These are phyloP conservation scores for Xestia c-nigrum DNA, from an alignment of 2,888 invertebrate genomes.

Conservation along the genomic window DNA sequence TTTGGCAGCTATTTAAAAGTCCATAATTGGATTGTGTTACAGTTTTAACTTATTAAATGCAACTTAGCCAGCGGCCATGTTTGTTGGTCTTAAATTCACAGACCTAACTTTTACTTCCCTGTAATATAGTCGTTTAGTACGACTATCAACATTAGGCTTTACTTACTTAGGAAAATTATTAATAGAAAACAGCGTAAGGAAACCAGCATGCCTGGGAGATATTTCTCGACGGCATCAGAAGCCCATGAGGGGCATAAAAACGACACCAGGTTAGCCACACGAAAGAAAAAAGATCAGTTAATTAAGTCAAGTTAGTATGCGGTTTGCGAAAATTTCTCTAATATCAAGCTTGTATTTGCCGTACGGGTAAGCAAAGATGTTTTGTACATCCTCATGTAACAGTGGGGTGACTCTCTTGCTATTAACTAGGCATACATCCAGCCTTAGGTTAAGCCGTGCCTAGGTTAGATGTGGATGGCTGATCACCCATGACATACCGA, in stretches of 20 bases:
- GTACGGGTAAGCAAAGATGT: background rate
- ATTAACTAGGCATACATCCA: background rate
- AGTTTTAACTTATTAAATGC: constrained; percentile 22
- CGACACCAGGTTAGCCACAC: too few species aligned
- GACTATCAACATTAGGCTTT: background rate
- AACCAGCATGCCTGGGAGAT: too few species aligned
- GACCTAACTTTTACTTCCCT: background rate
- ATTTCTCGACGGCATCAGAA: too few species aligned
- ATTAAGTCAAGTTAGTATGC: too few species aligned
- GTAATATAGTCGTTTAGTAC: background rate
- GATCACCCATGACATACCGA: too few species aligned
- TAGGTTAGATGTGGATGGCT: too few species aligned
- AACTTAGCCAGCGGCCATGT: background rate
- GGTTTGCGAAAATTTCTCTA: too few species aligned
- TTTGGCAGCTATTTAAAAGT: constrained; percentile 40
- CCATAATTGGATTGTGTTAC: constrained; percentile 39
- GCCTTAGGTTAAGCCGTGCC: background rate
- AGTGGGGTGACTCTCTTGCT: background rate
- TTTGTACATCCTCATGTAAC: background rate
- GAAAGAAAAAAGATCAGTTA: too few species aligned
- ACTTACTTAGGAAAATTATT: too few species aligned
- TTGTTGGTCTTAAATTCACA: background rate
- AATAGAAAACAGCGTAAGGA: too few species aligned
- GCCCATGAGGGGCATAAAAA: too few species aligned
- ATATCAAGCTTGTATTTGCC: background rate